These are phyloP conservation scores for Archips crataeganus DNA, from an alignment of 2,888 invertebrate genomes.

Conservation along the genomic window DNA sequence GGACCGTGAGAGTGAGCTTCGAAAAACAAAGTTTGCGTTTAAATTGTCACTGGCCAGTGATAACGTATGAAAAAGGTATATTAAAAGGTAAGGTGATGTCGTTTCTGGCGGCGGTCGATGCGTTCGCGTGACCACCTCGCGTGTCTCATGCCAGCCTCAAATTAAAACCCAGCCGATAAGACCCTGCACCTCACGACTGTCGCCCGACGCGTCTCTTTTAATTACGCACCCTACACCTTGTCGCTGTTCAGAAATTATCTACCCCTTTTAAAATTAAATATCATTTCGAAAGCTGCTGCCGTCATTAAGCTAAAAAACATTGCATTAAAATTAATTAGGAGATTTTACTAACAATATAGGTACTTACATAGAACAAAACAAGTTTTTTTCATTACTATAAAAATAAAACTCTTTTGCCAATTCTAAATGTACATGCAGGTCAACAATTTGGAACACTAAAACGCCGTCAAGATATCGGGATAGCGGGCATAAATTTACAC, in stretches of 20 bases:
- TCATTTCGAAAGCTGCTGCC: constrained; percentile 49
- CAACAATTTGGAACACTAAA: constrained; percentile 20
- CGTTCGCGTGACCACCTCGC: constrained; percentile 82
- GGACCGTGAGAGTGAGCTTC: constrained; percentile 51
- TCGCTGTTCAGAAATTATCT: constrained; percentile 61
- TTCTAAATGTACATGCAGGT: background rate
- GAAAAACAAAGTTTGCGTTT: constrained; percentile 50
- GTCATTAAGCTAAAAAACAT: constrained; percentile 17
- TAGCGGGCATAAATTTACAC: constrained; percentile 29
- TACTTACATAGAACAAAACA: background rate
- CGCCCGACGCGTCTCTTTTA: constrained; percentile 80
- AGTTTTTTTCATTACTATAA: background rate
- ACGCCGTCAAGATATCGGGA: constrained; percentile 1
- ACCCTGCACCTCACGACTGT: constrained; percentile 82
- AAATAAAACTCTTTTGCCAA: background rate
- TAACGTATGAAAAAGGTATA: constrained; percentile 74
- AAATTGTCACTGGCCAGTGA: constrained; percentile 52
- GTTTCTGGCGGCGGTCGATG: constrained; percentile 60
- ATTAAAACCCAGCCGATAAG: constrained; percentile 83
- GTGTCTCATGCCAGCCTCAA: constrained; percentile 82
- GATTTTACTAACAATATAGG: background rate
- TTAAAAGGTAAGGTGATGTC: constrained; percentile 63
- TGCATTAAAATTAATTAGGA: constrained; percentile 25
- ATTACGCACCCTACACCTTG: constrained; percentile 82
- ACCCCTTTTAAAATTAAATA: constrained; percentile 72